Evolutionary conservation across 2,797 vertebrate genomes (phyloP).

Genomic region (Gymnoscopelus microlampas): DNA sequence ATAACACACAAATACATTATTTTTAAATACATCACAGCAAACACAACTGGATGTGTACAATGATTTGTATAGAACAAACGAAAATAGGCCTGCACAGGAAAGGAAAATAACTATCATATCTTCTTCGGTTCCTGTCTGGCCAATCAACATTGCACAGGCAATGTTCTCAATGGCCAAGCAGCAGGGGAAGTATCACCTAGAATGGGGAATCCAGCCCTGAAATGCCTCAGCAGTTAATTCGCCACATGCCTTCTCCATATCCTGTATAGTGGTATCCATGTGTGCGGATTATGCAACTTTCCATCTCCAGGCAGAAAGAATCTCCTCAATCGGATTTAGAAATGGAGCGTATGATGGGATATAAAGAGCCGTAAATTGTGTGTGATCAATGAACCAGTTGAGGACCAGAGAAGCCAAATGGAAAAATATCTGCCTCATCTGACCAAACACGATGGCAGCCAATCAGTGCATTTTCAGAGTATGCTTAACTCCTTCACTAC

Average conservation of each 20-base stretch:
- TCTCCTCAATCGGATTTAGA: constrained; percentile 1
- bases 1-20: background rate
- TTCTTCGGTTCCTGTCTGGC: background rate
- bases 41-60: background rate
- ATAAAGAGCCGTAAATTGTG: background rate
- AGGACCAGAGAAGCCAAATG: no score
- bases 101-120: background rate
- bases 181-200: constrained; percentile 6
- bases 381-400: no score
- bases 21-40: background rate
- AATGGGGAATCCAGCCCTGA: constrained; percentile 18
- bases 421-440: no score
- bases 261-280: constrained; percentile 11
- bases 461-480: no score
- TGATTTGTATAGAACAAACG: background rate
- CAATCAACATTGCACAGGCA: constrained; percentile 1
- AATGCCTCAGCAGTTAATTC: constrained; percentile 16
- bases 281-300: constrained; percentile 1
- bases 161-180: background rate
- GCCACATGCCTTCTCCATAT: constrained; percentile 18
- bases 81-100: background rate
- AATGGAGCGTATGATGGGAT: constrained; percentile 10
- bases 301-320: constrained; percentile 1
- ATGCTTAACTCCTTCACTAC: no score
- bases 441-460: no score